Base-by-base conservation (phyloP, 2,797 vertebrate species). In the Fratercula arctica region DNA sequence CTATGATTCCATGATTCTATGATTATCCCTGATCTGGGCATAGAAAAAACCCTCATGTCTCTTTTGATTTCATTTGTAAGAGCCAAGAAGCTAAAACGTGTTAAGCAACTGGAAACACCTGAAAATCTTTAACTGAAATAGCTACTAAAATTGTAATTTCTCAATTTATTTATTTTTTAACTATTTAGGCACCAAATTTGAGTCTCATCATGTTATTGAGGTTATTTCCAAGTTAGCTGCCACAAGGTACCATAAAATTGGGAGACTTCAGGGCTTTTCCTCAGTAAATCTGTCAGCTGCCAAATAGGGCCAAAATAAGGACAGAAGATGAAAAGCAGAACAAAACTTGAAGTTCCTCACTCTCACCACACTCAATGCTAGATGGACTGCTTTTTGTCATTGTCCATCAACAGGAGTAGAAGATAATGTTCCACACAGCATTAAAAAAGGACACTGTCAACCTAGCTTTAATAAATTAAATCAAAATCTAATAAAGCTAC, bases 401-500 rank as follows among this genome's bases (percentile, higher is more conserved):
- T 85, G 78, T 77, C 68, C 78, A 60, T 90, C 81, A 87, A 80
- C 45, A 85, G 53, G 31, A 93, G 68, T 60, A 92, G 86, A 93
- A 87, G 89, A 87, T 92, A 92, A 92, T 59, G 70, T 94, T 87
- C 82, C 46, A 66, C 90, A 61, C 66, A 72, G 51, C 91, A 91
- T 95, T 94, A 87, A 93, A 95, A 95, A 89, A 92, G 73, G 57
- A 95, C 87, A 73, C 61, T 51, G 53, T 69, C 96, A 93, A 92
- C 73, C 81, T 48, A 85, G 51, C 69, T 89, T 87, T 91, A 94
- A 94, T 92, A 87, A 94, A 97, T 96, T 91, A 87, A 89, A 96
- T 85, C 69, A 89, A 89, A 93, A 94, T 76, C 72, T 93, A 97
- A 97, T 97, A 96, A 97, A 96, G 43, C 61, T 96, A 92, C 92